Evolutionary conservation across 2,113 vertebrate genomes (phyloP).

Genomic region (Odontesthes bonariensis): DNA sequence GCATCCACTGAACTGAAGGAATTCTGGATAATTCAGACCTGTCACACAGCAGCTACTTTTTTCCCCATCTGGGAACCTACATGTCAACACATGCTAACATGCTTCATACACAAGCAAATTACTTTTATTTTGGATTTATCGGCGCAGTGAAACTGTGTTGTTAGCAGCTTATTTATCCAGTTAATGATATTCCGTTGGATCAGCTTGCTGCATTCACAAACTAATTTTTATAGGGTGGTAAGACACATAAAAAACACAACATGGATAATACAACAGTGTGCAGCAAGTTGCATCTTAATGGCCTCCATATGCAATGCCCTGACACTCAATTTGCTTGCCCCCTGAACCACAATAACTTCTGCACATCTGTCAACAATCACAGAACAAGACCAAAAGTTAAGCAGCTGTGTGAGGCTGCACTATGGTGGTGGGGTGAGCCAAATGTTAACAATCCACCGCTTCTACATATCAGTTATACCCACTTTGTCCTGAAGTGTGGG

Average conservation of each 20-base stretch:
- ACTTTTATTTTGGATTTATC: background rate
- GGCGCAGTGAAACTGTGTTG: background rate
- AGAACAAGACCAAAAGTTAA: background rate
- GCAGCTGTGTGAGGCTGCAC: background rate
- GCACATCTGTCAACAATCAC: conserved; percentile 10
- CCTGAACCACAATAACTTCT: background rate
- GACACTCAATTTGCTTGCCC: background rate
- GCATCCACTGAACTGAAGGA: background rate
- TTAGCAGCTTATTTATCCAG: background rate
- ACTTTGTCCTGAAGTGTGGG: background rate
- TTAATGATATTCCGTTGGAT: background rate
- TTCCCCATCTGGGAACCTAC: conserved; percentile 14
- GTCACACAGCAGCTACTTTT: too few species aligned
- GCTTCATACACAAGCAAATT: background rate
- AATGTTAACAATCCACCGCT: background rate
- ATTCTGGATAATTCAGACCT: background rate
- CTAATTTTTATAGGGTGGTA: background rate
- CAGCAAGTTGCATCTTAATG: background rate
- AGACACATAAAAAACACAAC: background rate
- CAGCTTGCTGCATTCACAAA: background rate
- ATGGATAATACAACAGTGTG: background rate
- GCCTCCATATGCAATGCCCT: background rate
- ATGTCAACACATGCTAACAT: conserved; percentile 13
- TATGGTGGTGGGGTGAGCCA: too few species aligned
- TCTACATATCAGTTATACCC: background rate